A percentile compares a stretch with the other conserved stretches of the same genome.
Conservation (phyloP, 2,888 invertebrate species). For the Axea sp. region DNA sequence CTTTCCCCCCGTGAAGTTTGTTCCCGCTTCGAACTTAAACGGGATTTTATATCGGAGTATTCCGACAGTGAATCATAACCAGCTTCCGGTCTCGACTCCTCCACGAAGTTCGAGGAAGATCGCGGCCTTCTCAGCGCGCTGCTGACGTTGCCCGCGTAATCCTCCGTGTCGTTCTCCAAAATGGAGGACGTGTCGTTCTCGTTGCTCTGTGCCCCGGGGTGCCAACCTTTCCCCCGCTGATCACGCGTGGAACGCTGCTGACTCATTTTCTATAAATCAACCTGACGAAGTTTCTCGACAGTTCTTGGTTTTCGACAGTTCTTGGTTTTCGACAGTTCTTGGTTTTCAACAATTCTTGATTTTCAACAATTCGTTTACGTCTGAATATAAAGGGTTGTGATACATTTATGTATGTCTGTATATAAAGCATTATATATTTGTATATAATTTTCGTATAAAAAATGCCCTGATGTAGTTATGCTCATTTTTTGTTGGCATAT, state of each 20-base stretch:
- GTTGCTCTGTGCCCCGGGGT: conserved; percentile 13
- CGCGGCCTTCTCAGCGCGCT: conserved; percentile 25
- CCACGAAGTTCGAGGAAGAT: conserved; percentile 18
- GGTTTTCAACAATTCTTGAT: no score
- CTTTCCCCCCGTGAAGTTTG: conserved; percentile 28
- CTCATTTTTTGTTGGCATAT: no score
- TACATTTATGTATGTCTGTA: no score
- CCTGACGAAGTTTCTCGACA: no score
- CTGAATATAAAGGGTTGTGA: no score
- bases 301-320: no score
- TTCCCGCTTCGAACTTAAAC: conserved; percentile 26
- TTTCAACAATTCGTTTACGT: no score
- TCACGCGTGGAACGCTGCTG: conserved; percentile 24
- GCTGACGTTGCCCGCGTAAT: conserved; percentile 20
- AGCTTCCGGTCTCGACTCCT: conserved; percentile 6
- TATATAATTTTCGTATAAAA: no score
- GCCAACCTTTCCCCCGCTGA: conserved; percentile 9
- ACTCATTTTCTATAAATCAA: conserved; percentile 34
- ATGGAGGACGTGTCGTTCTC: conserved; percentile 35
- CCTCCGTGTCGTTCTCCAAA: conserved; percentile 36
- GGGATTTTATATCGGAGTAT: conserved; percentile 35
- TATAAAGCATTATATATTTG: no score
- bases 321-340: no score
- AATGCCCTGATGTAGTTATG: no score
- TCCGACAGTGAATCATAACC: conserved; percentile 52